Percentiles rank a stretch among this genome's conserved stretches.
phyloP scores from a whole-genome alignment of 2,797 vertebrate genomes.

The Cuculus canorus region DNA sequence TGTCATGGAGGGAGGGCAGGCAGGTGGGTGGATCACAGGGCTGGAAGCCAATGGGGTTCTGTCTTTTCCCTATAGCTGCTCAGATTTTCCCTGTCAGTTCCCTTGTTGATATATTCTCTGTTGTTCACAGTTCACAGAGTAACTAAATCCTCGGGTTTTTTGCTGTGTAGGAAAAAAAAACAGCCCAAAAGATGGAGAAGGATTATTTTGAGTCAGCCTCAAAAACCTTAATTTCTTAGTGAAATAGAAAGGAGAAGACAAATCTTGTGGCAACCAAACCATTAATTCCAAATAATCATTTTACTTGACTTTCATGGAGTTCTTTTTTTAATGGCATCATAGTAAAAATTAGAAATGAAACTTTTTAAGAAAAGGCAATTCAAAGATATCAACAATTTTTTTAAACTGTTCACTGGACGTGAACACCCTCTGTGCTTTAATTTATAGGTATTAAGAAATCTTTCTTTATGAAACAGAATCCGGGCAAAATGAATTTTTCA shows the following conservation, averaged over 20 bases:
- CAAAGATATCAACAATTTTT: background rate
- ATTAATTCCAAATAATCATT: background rate
- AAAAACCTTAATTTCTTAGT: background rate
- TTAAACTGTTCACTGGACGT: background rate
- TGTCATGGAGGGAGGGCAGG: background rate
- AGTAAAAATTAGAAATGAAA: background rate
- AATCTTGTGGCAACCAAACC: background rate
- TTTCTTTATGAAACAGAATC: background rate
- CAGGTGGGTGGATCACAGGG: background rate
- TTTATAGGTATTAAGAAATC: rapidly evolving
- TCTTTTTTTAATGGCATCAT: background rate
- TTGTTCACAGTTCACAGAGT: background rate
- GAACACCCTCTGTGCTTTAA: background rate
- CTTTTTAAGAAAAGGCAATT: background rate
- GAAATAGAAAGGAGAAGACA: background rate
- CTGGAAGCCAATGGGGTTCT: background rate
- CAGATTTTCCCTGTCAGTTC: background rate
- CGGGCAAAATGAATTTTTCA: background rate
- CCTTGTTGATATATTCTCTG: background rate
- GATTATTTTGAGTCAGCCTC: background rate
- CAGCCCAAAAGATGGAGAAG: background rate
- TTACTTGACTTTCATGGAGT: background rate
- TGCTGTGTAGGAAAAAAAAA: background rate
- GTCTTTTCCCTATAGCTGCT: background rate
- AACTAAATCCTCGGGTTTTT: background rate